Evolutionary conservation across 2,113 vertebrate species (phyloP).

Genomic region (Percina caprodes): DNA sequence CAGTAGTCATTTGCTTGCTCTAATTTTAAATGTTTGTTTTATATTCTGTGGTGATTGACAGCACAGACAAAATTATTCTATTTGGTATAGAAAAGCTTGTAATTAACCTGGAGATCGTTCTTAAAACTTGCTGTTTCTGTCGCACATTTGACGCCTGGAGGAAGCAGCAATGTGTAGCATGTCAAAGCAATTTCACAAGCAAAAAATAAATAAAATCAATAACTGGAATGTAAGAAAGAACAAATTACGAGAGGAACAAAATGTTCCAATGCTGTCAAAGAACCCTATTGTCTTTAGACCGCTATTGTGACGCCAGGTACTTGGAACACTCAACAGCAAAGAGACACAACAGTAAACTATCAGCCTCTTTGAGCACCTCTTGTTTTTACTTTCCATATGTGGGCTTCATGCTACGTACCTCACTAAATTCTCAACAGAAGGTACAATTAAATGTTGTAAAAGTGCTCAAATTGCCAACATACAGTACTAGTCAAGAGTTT

Average conservation of each 20-base stretch:
- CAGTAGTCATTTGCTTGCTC: neutral
- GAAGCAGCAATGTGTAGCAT: neutral
- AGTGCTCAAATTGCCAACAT: neutral
- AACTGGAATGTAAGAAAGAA: neutral
- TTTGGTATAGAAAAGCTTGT: neutral
- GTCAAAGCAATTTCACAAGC: constrained; percentile 1
- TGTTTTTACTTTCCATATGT: neutral
- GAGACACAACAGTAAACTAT: neutral
- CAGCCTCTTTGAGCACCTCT: neutral
- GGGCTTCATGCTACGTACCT: neutral
- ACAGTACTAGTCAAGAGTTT: too few relatives aligned
- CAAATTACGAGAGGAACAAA: neutral
- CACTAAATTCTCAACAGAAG: constrained; percentile 15
- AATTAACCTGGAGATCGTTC: neutral
- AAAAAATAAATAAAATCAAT: neutral
- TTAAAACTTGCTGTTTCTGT: neutral
- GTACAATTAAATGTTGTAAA: neutral
- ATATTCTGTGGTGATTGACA: neutral
- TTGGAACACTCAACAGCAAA: neutral
- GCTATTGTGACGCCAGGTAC: neutral
- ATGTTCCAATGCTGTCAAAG: neutral
- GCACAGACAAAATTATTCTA: neutral
- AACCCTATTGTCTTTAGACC: neutral
- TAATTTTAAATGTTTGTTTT: neutral
- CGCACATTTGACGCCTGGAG: neutral